These are phyloP conservation scores for Epinephelus moara DNA, from an alignment of 2,113 vertebrate genomes.

Conservation along the genomic window DNA sequence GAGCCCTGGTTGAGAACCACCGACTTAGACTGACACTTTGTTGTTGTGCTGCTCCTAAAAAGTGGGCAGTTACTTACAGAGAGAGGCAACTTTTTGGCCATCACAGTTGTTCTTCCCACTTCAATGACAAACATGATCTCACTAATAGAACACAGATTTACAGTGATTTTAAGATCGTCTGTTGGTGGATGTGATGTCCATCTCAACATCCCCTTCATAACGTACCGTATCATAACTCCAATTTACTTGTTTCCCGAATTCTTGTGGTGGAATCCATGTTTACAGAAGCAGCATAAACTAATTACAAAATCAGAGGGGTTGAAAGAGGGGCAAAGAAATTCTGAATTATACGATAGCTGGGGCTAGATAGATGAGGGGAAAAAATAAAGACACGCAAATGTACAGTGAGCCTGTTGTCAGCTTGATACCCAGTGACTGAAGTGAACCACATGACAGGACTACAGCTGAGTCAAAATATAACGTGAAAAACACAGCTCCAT, in stretches of 20 bases:
- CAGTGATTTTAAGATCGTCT: not conserved
- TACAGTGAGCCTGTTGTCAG: slow-evolving; percentile 51
- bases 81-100: not conserved
- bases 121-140: slow-evolving; percentile 2
- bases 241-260: not conserved
- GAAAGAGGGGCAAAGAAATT: slow-evolving; percentile 14
- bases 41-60: not conserved
- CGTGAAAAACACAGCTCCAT: slow-evolving; percentile 67
- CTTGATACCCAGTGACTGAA: slow-evolving; percentile 57
- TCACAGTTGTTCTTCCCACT: not conserved
- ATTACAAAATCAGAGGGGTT: slow-evolving; percentile 4
- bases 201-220: not conserved
- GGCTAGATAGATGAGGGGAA: not conserved
- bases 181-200: not conserved
- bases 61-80: not conserved
- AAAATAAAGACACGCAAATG: slow-evolving; percentile 40
- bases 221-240: not conserved
- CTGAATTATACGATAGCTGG: slow-evolving; percentile 13
- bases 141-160: not conserved
- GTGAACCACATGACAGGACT: slow-evolving; percentile 62
- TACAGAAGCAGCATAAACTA: not conserved
- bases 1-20: no score
- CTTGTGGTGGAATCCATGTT: slow-evolving; percentile 5
- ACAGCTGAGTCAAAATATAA: slow-evolving; percentile 57
- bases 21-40: not conserved